A percentile compares a stretch with the other conserved stretches of the same genome.
Evolutionary conservation across 2,888 invertebrate genomes (phyloP).

Genomic region (Troilus luridus): DNA sequence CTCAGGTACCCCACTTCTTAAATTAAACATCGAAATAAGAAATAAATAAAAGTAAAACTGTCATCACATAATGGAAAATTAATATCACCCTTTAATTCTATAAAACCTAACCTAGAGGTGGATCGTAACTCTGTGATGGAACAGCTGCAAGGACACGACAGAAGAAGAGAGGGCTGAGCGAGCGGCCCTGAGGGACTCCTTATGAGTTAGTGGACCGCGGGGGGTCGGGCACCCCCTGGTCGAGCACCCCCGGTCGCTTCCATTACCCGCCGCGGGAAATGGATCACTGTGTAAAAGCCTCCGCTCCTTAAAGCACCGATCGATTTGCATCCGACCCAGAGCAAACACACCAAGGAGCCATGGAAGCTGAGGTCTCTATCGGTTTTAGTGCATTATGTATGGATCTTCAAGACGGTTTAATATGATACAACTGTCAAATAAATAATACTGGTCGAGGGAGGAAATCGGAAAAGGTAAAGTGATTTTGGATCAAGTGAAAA

Average conservation of each 20-base stretch:
- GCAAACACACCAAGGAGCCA: slow-evolving; percentile 1
- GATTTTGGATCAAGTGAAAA: too few relatives aligned
- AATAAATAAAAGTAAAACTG: too few relatives aligned
- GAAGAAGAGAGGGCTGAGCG: slow-evolving; percentile 18
- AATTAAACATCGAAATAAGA: too few relatives aligned
- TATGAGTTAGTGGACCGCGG: slow-evolving; percentile 50
- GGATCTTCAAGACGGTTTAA: neutral
- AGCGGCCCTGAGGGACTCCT: slow-evolving; percentile 41
- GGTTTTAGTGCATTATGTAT: neutral
- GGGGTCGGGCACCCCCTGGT: neutral
- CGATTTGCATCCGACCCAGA: slow-evolving; percentile 54
- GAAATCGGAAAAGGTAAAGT: too few relatives aligned
- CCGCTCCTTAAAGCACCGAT: slow-evolving; percentile 36
- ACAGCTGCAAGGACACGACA: neutral
- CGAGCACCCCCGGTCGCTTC: slow-evolving; percentile 33
- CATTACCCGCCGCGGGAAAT: slow-evolving; percentile 41
- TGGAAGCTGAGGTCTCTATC: neutral
- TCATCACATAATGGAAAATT: neutral
- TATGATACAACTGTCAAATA: neutral
- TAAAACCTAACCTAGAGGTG: neutral
- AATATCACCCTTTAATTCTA: neutral
- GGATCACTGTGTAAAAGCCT: slow-evolving; percentile 51
- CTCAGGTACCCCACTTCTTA: too few relatives aligned
- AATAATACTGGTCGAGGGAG: too few relatives aligned
- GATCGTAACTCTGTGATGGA: neutral